These are phyloP conservation scores for Cheirogaleus medius DNA, from an alignment of 2,113 vertebrate genomes.

Conservation along the genomic window DNA sequence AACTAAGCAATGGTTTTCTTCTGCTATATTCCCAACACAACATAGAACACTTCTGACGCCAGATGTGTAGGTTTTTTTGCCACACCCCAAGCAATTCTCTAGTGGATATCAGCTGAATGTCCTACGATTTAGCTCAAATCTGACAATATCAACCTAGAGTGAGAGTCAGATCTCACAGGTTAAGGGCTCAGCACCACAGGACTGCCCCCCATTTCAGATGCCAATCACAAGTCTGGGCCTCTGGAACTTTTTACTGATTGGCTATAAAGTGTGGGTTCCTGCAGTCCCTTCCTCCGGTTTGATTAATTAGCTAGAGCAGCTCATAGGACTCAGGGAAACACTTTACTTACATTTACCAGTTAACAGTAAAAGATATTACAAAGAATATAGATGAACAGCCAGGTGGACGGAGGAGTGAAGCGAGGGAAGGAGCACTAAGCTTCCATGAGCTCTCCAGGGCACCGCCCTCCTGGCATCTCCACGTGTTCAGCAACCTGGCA, in stretches of 20 bases:
- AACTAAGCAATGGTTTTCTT: not conserved
- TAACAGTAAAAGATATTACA: not conserved
- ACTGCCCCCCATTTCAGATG: not conserved
- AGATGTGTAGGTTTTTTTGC: not conserved
- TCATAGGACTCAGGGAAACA: not conserved
- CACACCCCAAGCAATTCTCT: not conserved
- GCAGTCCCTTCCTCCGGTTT: not conserved
- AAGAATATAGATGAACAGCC: not conserved
- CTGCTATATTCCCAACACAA: not conserved
- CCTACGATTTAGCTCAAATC: not conserved
- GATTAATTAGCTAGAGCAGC: not conserved
- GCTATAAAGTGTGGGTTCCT: not conserved
- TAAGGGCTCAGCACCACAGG: not conserved
- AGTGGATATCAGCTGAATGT: too few species aligned
- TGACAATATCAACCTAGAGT: not conserved
- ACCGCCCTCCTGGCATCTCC: not conserved
- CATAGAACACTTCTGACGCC: not conserved
- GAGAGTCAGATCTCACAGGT: not conserved
- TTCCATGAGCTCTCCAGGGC: not conserved
- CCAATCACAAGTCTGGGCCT: not conserved
- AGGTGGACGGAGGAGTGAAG: too few species aligned
- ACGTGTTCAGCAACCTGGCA: not conserved
- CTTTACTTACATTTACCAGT: not conserved
- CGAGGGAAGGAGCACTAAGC: too few species aligned
- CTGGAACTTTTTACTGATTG: not conserved